Evolutionary conservation across 2,888 invertebrate species (phyloP).

Genomic region (Drosophila mercatorum): DNA sequence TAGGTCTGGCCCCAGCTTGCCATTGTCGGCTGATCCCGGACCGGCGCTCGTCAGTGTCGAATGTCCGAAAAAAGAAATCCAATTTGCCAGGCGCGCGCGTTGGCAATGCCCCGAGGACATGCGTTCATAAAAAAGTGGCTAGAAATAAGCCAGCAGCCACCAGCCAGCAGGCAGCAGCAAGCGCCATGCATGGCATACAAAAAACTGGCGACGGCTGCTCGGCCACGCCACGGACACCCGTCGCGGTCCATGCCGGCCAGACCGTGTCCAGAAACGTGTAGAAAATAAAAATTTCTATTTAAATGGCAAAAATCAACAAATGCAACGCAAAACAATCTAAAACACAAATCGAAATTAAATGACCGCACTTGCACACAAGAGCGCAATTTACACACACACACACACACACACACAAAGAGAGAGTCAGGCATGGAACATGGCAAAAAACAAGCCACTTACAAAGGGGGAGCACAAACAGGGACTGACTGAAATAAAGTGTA

Average conservation of each 20-base stretch:
- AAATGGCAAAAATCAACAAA: conserved; percentile 80
- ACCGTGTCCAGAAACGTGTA: conserved; percentile 69
- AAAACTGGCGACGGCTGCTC: conserved; percentile 55
- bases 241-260: conserved; percentile 22
- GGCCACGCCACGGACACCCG: conserved; percentile 6
- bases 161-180: not conserved
- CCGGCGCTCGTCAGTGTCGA: conserved; percentile 64
- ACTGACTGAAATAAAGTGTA: conserved; percentile 77
- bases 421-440: conserved; percentile 37
- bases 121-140: conserved; percentile 68
- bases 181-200: conserved; percentile 32
- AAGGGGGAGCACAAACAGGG: conserved; percentile 39
- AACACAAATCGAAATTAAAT: conserved; percentile 83
- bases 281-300: conserved; percentile 79
- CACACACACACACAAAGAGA: conserved; percentile 20
- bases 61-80: conserved; percentile 76
- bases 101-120: conserved; percentile 71
- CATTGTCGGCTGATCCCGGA: conserved; percentile 37
- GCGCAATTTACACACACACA: conserved; percentile 50
- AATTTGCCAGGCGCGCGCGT: conserved; percentile 68
- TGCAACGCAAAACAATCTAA: conserved; percentile 82
- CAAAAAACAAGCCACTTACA: conserved; percentile 62
- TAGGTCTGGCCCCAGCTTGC: conserved; percentile 41
- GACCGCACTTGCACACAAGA: conserved; percentile 82
- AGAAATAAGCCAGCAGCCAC: conserved; percentile 13